phyloP scores from a whole-genome alignment of 2,797 vertebrate species.

The Sebastes umbrosus region DNA sequence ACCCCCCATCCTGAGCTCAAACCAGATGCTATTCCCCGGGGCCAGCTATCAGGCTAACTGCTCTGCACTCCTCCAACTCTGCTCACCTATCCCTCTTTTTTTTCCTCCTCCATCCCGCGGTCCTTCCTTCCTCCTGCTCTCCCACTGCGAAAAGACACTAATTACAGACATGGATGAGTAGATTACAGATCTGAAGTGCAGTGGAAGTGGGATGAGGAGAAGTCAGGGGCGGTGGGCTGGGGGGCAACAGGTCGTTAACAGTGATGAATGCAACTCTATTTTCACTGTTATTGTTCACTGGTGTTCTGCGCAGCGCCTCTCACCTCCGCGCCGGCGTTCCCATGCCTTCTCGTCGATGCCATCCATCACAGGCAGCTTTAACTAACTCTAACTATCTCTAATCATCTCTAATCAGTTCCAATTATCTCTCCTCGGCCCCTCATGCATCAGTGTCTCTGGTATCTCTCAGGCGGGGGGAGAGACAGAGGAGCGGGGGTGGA shows the following conservation, averaged over 20 bases:
- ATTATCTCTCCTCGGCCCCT: slow-evolving; percentile 67
- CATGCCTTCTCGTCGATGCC: slow-evolving; percentile 37
- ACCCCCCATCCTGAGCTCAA: slow-evolving; percentile 48
- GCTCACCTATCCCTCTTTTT: slow-evolving; percentile 59
- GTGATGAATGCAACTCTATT: slow-evolving; percentile 80
- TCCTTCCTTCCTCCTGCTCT: slow-evolving; percentile 76
- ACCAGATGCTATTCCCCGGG: slow-evolving; percentile 75
- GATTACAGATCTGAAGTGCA: slow-evolving; percentile 79
- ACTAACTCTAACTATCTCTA: slow-evolving; percentile 73
- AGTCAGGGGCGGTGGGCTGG: slow-evolving; percentile 52
- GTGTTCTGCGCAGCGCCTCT: slow-evolving; percentile 43
- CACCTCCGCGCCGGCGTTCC: slow-evolving; percentile 48
- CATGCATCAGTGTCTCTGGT: slow-evolving; percentile 67
- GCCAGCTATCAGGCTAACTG: slow-evolving; percentile 62
- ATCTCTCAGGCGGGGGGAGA: slow-evolving; percentile 44
- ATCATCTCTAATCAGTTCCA: slow-evolving; percentile 76
- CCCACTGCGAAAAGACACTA: slow-evolving; percentile 77
- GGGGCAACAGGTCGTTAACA: slow-evolving; percentile 78
- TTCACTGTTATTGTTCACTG: slow-evolving; percentile 78
- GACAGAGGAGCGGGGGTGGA: slow-evolving; percentile 18
- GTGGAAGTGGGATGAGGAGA: slow-evolving; percentile 71
- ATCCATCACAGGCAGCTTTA: slow-evolving; percentile 74
- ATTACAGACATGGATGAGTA: slow-evolving; percentile 80
- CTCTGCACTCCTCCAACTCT: slow-evolving; percentile 49
- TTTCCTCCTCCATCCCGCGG: slow-evolving; percentile 33